Conservation (phyloP, 2,888 invertebrate species). For the Stegana nigrithorax region DNA sequence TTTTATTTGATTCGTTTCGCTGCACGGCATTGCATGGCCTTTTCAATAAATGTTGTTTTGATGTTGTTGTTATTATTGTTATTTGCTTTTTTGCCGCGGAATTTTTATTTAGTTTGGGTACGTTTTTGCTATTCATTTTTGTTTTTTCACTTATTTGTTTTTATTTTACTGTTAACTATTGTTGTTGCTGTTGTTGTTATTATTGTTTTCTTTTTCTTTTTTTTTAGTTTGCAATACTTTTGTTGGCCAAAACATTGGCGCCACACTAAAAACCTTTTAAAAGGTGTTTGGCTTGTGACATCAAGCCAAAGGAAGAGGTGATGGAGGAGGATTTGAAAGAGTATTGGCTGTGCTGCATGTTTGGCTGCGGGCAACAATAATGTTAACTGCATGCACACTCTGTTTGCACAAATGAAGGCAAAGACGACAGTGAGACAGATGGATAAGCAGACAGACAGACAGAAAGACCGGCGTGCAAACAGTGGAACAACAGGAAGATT, state of each 20-base stretch:
- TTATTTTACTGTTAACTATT: no score
- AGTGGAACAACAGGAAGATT: no score
- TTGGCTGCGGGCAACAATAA: constrained; percentile 46
- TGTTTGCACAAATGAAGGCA: no score
- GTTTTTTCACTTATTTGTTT: no score
- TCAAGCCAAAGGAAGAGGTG: constrained; percentile 27
- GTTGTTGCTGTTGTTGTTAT: no score
- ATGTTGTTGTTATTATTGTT: not conserved
- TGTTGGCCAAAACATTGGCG: constrained; percentile 2
- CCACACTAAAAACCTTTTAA: not conserved
- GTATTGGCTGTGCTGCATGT: not conserved
- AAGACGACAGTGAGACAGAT: no score
- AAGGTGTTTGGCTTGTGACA: not conserved
- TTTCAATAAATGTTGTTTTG: not conserved
- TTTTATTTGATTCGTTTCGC: constrained; percentile 57
- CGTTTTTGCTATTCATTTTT: constrained; percentile 34
- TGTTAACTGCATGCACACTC: constrained; percentile 22
- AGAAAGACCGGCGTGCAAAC: no score
- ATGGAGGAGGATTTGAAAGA: constrained; percentile 18
- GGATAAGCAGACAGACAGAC: no score
- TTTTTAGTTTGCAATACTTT: constrained; percentile 22
- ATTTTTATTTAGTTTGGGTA: constrained; percentile 40
- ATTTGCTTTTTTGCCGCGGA: constrained; percentile 20
- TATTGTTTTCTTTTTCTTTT: constrained; percentile 2
- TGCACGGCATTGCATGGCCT: constrained; percentile 41